A percentile compares a stretch with the other conserved stretches of the same genome.
These are phyloP conservation scores for Colletes latitarsis DNA, from an alignment of 1,140 invertebrate species.

Conservation along the genomic window DNA sequence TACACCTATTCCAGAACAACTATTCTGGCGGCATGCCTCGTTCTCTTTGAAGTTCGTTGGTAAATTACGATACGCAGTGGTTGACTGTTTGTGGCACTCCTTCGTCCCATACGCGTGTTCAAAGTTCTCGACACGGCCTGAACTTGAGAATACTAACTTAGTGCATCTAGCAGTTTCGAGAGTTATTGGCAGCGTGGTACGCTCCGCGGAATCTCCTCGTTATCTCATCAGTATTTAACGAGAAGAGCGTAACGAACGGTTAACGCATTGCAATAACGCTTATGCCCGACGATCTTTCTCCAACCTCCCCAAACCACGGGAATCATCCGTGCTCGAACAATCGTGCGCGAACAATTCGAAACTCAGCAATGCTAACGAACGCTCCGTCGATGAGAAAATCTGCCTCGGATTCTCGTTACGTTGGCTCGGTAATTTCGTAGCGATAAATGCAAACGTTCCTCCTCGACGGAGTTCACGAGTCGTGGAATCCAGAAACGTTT, in stretches of 20 bases:
- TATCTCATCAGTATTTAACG: slow-evolving; percentile 1
- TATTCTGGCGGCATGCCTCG: too few relatives aligned
- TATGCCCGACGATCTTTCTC: neutral
- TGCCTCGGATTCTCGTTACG: slow-evolving; percentile 8
- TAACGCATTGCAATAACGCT: slow-evolving; percentile 7
- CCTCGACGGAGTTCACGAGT: neutral
- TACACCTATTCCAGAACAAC: too few relatives aligned
- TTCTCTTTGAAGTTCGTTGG: neutral
- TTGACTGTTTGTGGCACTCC: neutral
- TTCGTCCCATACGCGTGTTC: neutral
- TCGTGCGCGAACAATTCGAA: neutral
- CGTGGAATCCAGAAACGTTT: neutral
- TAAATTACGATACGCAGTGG: slow-evolving; percentile 1
- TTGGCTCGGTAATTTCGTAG: neutral
- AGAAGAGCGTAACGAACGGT: neutral
- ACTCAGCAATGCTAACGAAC: slow-evolving; percentile 10
- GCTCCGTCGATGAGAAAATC: neutral
- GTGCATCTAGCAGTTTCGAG: neutral
- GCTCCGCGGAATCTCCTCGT: neutral
- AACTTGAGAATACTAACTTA: neutral
- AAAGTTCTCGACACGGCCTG: neutral
- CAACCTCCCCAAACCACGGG: neutral
- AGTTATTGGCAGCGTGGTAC: slow-evolving; percentile 15
- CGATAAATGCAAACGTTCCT: neutral
- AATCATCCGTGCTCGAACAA: neutral